Evolutionary conservation across 2,888 invertebrate species (phyloP).

Genomic region (Clivina fossor): DNA sequence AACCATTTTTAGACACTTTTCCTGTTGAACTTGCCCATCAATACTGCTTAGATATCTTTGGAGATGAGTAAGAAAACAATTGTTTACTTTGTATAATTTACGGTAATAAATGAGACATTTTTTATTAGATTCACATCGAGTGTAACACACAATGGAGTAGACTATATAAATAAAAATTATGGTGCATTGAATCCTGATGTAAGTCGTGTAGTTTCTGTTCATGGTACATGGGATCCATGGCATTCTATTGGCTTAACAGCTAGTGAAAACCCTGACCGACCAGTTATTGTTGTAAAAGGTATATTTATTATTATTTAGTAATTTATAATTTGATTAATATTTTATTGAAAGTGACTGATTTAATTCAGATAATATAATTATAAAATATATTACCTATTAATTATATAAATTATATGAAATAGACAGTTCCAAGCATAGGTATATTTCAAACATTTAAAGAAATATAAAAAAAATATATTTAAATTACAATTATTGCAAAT

Average conservation of each 20-base stretch:
- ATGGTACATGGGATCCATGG: conserved; percentile 64
- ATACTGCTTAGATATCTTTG: conserved; percentile 35
- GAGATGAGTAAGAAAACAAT: conserved; percentile 23
- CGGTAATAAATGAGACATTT: no score
- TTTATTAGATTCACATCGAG: conserved; percentile 8
- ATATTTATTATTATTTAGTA: no score
- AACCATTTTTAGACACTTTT: conserved; percentile 23
- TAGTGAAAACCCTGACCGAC: conserved; percentile 44
- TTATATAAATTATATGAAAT: no score
- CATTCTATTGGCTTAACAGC: conserved; percentile 57
- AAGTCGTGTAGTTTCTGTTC: conserved; percentile 59
- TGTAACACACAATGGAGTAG: conserved; percentile 16
- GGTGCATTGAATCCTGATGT: conserved; percentile 57
- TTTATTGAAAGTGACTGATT: no score
- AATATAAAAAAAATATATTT: no score
- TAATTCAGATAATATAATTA: no score
- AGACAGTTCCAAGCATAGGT: no score
- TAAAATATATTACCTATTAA: no score
- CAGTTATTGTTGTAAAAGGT: conserved; percentile 42
- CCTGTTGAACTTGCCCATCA: conserved; percentile 28
- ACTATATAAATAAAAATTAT: conserved; percentile 55
- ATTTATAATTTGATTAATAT: no score
- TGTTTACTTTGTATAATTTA: no score
- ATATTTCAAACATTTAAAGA: no score
- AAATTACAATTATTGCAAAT: no score